Evolutionary conservation across 2,113 vertebrate species (phyloP), one percentile per base, ranked within the genome.

Genomic region (Oreochromis tanganicae): DNA sequence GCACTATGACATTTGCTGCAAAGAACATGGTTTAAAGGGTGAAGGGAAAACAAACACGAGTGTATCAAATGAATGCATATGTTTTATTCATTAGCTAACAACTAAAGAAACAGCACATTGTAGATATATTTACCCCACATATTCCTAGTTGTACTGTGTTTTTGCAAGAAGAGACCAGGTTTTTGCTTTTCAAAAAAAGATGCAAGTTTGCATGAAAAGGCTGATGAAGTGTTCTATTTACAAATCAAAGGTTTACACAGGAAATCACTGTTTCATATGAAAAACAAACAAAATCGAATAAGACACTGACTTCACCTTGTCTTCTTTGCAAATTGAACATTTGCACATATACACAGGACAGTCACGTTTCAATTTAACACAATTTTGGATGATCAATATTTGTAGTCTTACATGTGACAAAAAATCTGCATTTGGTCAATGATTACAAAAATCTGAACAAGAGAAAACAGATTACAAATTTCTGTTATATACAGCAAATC

Each of bases 11-110:
- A 86, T 91, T 80, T 82, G 55, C 52, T 59, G 55, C 59, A 81
- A 61, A 61, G 29, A 81, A 38, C 68, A 81, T 27, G 59, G 48
- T 83, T 91, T 48, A 43, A 43, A 85, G 79, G 43, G 73, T 73
- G 52, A 87, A 91, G 81, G 54, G 86, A 91, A 94, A 75, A 93
- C 82, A 93, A 43, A 93, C 82, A 86, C 85, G 50, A 81, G 54
- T 83, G 82, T 88, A 83, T 86, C 80, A 91, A 94, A 95, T 94
- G 52, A 95, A 95, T 94, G 94, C 94, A 94, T 89, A 94, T 95
- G 43, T 95, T 96, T 96, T 96, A 96, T 95, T 96, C 90, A 95
- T 93, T 85, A 91, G 85, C 87, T 93, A 91, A 94, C 92, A 88
- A 91, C 92, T 93, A 92, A 93, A 94, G 89, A 92, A 92, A 95